These are phyloP conservation scores for Tuta absoluta DNA, from an alignment of 2,888 invertebrate genomes.

Conservation along the genomic window DNA sequence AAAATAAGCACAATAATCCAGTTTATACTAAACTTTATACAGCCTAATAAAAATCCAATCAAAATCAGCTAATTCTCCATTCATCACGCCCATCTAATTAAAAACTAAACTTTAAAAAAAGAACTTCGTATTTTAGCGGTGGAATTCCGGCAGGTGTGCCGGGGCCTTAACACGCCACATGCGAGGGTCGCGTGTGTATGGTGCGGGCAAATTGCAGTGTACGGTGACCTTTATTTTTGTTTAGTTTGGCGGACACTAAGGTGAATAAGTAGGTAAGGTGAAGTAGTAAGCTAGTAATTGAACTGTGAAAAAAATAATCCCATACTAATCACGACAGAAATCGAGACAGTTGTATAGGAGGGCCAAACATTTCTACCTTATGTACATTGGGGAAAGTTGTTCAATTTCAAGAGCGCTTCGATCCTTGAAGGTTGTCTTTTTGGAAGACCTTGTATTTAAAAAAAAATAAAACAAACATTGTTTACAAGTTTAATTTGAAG, in stretches of 20 bases:
- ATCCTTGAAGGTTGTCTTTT: too few species aligned
- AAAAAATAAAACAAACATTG: too few species aligned
- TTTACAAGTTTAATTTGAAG: too few species aligned
- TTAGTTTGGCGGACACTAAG: neutral
- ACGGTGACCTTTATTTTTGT: constrained; percentile 17
- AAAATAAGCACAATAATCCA: neutral
- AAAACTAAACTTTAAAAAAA: constrained; percentile 28
- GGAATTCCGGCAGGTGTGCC: constrained; percentile 28
- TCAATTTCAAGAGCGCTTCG: too few species aligned
- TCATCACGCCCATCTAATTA: constrained; percentile 17
- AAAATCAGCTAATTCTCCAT: constrained; percentile 15
- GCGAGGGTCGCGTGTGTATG: constrained; percentile 31
- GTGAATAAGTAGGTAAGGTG: neutral
- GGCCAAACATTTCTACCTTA: too few species aligned
- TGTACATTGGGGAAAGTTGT: too few species aligned
- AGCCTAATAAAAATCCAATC: constrained; percentile 11
- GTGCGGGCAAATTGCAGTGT: constrained; percentile 28
- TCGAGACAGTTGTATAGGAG: too few species aligned
- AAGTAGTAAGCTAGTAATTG: too few species aligned
- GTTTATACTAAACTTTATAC: neutral
- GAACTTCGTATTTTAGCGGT: constrained; percentile 19
- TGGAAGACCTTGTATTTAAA: too few species aligned
- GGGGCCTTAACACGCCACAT: constrained; percentile 31
- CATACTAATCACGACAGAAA: too few species aligned
- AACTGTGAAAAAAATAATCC: too few species aligned